Percentiles rank a stretch among this genome's conserved stretches.
These are phyloP conservation scores for Lepeophtheirus nordmannii DNA, from an alignment of 2,888 invertebrate genomes.

Conservation along the genomic window DNA sequence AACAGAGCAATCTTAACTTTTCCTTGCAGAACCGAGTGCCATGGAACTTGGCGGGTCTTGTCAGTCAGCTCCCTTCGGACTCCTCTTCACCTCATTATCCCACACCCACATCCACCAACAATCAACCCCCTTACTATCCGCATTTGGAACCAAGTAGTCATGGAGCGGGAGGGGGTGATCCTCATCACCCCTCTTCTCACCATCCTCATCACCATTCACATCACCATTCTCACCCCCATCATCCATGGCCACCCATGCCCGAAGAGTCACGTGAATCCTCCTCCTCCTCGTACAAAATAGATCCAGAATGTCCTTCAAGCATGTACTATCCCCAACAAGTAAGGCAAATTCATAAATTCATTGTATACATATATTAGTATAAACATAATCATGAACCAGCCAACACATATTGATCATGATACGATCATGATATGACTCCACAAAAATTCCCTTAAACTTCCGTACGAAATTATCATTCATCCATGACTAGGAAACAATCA, in stretches of 20 bases:
- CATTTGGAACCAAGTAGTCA: conserved; percentile 26
- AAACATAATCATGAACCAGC: no score
- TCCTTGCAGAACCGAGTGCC: conserved; percentile 22
- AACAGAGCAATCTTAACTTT: conserved; percentile 20
- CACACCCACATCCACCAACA: conserved; percentile 26
- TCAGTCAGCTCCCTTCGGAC: conserved; percentile 48
- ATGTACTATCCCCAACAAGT: conserved; percentile 13
- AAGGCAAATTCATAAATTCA: not conserved
- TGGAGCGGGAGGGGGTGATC: not conserved
- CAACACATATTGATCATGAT: not conserved
- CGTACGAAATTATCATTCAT: conserved; percentile 4
- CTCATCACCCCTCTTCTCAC: not conserved
- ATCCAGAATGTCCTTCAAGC: conserved; percentile 9
- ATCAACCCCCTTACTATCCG: conserved; percentile 31
- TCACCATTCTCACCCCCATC: not conserved
- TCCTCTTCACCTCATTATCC: conserved; percentile 30
- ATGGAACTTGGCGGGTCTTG: conserved; percentile 60
- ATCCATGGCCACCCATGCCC: conserved; percentile 3
- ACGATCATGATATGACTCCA: not conserved
- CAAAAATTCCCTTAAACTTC: not conserved
- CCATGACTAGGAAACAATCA: not conserved
- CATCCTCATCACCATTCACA: not conserved
- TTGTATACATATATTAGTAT: not conserved
- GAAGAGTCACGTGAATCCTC: not conserved
- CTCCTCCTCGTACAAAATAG: conserved; percentile 6